phyloP scores from a whole-genome alignment of 2,888 invertebrate species.

The Monoplex corrugatus region DNA sequence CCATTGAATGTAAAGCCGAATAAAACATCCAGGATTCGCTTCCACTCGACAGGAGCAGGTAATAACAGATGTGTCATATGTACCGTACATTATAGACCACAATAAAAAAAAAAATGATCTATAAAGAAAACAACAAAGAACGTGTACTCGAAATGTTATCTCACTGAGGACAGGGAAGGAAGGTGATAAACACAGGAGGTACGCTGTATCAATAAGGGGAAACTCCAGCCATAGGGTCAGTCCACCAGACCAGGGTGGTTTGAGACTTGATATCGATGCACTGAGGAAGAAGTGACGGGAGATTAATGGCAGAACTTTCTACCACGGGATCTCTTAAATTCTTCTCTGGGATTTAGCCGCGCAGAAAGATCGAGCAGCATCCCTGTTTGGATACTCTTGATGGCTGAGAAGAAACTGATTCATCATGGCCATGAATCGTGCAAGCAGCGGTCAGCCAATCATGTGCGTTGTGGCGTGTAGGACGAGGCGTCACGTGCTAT shows the following conservation, averaged over 20 bases:
- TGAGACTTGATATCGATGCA: background rate
- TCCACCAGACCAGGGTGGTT: background rate
- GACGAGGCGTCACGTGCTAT: background rate
- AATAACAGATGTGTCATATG: no score
- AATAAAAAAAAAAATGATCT: no score
- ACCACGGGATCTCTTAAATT: background rate
- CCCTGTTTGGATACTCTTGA: background rate
- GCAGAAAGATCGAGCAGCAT: background rate
- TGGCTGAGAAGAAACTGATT: background rate
- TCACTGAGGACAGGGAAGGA: no score
- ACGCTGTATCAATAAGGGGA: no score
- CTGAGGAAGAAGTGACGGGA: background rate
- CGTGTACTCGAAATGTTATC: no score
- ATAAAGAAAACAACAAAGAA: no score
- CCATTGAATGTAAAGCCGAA: no score
- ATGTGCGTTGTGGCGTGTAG: background rate
- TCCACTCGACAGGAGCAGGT: no score
- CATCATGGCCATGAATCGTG: background rate
- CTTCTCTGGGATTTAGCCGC: background rate
- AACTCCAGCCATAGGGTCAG: no score
- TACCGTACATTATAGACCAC: no score
- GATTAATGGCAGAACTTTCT: constrained; percentile 8
- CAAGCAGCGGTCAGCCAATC: background rate
- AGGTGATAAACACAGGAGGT: no score
- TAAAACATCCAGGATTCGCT: no score